Base-by-base conservation (phyloP, 2,797 vertebrate genomes). In the Geotrypetes seraphini region DNA sequence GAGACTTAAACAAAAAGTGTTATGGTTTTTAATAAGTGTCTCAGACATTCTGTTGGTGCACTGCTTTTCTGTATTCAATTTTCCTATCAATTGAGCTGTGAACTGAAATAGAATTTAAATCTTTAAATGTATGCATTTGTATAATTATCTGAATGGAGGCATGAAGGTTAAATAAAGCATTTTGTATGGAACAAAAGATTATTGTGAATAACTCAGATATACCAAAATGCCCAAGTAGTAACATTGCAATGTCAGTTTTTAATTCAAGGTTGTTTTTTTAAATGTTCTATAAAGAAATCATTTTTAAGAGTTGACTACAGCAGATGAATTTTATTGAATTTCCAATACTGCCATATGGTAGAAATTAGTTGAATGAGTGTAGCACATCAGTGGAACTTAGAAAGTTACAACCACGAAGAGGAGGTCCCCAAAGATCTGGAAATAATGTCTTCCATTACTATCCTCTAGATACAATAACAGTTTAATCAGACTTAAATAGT, bases 121-220 rank as follows among this genome's bases (percentile, higher is more conserved):
- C 88, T 92, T 92, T 92, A 92, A 88, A 89, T 96, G 94, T 97
- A 85, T 86, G 84, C 84, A 84, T 86, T 86, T 84, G 82, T 86
- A 96, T 90, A 92, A 92, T 92, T 90, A 96, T 91, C 90, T 95
- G 91, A 96, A 95, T 92, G 90, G 90, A 96, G 96, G 96, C 96
- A 99, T 97, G 96, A 96, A 93, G 91, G 90, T 89, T 78, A 89
- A 97, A 97, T 98, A 97, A 97, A 97, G 89, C 89, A 94, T 97
- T 97, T 97, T 97, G 86, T 97, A 97, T 96, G 89, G 90, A 96
- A 91, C 66, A 65, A 64, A 66, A 50, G 73, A 77, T 70, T 75
- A 66, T 52, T 50, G 53, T 66, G 50, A 50, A 53, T 68, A 64
- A 63, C 60, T 73, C 57, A 60, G 39, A 50, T 36, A 28, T 63